Evolutionary conservation across 2,888 invertebrate genomes (phyloP), one percentile per base, ranked within the genome.

Genomic region (Xylota sylvarum): DNA sequence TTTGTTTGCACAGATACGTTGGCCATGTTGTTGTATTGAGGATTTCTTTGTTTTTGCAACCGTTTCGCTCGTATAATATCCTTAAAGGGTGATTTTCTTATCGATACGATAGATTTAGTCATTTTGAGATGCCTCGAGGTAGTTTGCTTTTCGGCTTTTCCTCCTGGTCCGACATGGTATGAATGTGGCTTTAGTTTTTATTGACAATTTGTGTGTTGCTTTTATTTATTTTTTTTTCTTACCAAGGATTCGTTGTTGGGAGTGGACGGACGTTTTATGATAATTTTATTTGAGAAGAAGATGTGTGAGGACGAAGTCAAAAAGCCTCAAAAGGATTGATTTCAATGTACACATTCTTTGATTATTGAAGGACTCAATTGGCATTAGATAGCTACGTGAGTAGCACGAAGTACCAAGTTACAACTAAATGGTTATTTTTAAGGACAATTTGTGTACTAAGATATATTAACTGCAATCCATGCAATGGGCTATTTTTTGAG

Each of bases 51-150:
- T 69, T 73, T 65, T 48, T 67, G 1, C 50, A 52, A 72, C 52
- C 52, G 32, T 12, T 70, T 46, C 32, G 17, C 43, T 40, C 30
- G 37, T 67, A 69, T 74, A 37, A 23, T 37, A 77, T 76, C 78
- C 67, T 73, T 82, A 81, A 86, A 86, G 81, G 77, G 72, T 78
- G 69, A 82, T 82, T 86, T 55, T 73, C 70, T 86, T 78, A 82
- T 86, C 86, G 86, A 82, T 86, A 43, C 43, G 43, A 43, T 43
- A 48, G 73, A 62, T 73, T 82, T 58, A 73, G 82, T 60, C 72
- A 76, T 81, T 48, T 55, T 43, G 48, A 46, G 67, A 67, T 77
- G 60, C 55, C 85, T 67, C 12, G 32, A 65, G 80, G 79, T 69
- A 35, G 56, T 43, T 77, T 58, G 46, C 43, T 27, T 32, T 55